Base-by-base conservation (phyloP, 2,113 vertebrate genomes). In the Myotis lucifugus region DNA sequence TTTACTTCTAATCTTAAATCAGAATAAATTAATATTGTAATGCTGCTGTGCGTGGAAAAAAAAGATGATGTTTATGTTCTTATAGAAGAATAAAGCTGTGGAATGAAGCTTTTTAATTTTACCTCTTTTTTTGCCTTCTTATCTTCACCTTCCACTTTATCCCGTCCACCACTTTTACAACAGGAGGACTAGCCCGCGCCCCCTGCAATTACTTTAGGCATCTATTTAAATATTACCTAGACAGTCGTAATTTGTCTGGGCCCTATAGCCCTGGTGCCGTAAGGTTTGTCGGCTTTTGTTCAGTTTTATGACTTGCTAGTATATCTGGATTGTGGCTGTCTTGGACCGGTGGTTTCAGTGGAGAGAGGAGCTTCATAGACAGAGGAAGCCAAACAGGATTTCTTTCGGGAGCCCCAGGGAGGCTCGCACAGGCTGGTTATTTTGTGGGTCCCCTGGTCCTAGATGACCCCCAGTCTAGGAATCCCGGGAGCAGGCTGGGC, bases 251-350 rank as follows among this genome's bases (percentile, higher is more conserved):
- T 98, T 98, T 99, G 98, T 99, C 98, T 98, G 98, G 98, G 98
- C 98, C 98, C 97, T 98, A 98, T 98, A 98, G 98, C 98, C 98
- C 98, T 98, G 98, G 98, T 98, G 99, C 99, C 99, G 98, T 99
- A 98, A 99, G 99, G 98, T 99, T 99, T 99, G 98, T 98, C 99
- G 98, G 99, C 99, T 99, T 99, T 99, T 99, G 99, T 99, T 99
- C 98, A 99, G 98, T 99, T 99, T 99, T 99, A 99, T 99, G 99
- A 99, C 99, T 99, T 98, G 99, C 99, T 99, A 99, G 98, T 99
- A 99, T 99, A 99, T 99, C 99, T 99, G 99, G 98, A 99, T 99
- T 99, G 99, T 99, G 98, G 99, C 99, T 99, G 99, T 99, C 98
- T 98, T 99, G 99, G 98, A 98, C 98, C 98, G 98, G 98, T 98